These are phyloP conservation scores for Amphiprion percula DNA, from an alignment of 2,113 vertebrate genomes.

Conservation along the genomic window DNA sequence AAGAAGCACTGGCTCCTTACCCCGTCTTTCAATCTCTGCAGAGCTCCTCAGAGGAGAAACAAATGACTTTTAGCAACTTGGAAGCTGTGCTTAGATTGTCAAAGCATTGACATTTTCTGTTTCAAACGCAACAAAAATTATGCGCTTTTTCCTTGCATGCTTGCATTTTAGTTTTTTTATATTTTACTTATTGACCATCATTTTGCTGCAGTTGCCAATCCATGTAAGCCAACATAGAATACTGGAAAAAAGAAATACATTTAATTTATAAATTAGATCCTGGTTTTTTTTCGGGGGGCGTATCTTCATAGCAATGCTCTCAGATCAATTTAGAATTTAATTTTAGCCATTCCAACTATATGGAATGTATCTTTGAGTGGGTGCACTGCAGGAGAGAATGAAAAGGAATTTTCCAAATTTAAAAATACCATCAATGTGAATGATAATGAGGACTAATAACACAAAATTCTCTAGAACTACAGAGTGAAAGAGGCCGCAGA, in stretches of 20 bases:
- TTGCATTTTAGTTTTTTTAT: background rate
- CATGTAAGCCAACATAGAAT: background rate
- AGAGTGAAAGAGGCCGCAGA: constrained; percentile 5
- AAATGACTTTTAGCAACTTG: constrained; percentile 1
- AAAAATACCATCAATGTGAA: background rate
- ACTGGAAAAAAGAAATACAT: background rate
- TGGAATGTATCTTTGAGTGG: no score
- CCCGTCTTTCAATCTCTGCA: constrained; percentile 89
- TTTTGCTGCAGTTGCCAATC: background rate
- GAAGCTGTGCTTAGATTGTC: background rate
- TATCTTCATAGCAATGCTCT: no score
- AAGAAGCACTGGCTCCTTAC: constrained; percentile 84
- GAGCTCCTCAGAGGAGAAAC: constrained; percentile 2
- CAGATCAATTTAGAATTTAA: no score
- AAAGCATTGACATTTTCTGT: no score
- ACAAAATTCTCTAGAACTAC: background rate
- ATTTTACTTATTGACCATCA: background rate
- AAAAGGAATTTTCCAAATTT: background rate
- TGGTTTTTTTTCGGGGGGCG: no score
- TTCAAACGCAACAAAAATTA: background rate
- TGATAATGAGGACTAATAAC: no score
- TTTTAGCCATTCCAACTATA: no score
- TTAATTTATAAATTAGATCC: no score
- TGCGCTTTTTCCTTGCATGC: background rate
- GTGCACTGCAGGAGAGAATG: background rate